These are phyloP conservation scores for Gadus chalcogrammus DNA, from an alignment of 2,113 vertebrate species.

Conservation along the genomic window DNA sequence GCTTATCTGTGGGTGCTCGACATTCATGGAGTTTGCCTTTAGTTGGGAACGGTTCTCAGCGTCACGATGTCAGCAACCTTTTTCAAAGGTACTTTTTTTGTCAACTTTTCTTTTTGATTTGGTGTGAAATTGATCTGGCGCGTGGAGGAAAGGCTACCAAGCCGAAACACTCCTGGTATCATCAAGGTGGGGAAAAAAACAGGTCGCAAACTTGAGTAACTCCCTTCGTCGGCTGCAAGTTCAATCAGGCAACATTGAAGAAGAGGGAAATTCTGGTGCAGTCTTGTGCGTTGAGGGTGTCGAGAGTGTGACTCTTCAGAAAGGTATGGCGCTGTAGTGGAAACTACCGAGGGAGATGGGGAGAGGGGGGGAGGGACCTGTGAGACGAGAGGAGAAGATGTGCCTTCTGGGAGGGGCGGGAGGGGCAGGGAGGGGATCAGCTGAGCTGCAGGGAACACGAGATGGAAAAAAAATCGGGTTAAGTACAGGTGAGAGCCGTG, in stretches of 20 bases:
- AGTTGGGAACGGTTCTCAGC: too few relatives aligned
- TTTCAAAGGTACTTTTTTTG: too few relatives aligned
- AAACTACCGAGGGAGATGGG: neutral
- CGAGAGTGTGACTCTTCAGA: neutral
- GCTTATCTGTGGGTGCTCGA: too few relatives aligned
- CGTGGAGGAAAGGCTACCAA: too few relatives aligned
- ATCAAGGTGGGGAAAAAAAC: too few relatives aligned
- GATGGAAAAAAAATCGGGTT: conserved; percentile 3
- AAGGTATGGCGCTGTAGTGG: neutral
- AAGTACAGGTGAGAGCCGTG: conserved; percentile 10
- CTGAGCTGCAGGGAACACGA: neutral
- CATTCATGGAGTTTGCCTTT: too few relatives aligned
- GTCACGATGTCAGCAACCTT: too few relatives aligned
- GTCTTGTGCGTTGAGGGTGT: neutral
- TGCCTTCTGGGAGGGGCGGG: neutral
- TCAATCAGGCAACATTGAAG: neutral
- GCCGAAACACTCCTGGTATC: too few relatives aligned
- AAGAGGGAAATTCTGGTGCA: neutral
- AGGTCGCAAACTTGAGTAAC: too few relatives aligned
- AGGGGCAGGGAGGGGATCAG: neutral
- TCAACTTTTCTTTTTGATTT: too few relatives aligned
- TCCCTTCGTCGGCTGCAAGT: too few relatives aligned
- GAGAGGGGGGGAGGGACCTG: neutral
- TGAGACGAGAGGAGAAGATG: neutral
- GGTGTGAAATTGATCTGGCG: too few relatives aligned